Conservation (phyloP, 2,113 vertebrate genomes). For the Ciconia maguari region DNA sequence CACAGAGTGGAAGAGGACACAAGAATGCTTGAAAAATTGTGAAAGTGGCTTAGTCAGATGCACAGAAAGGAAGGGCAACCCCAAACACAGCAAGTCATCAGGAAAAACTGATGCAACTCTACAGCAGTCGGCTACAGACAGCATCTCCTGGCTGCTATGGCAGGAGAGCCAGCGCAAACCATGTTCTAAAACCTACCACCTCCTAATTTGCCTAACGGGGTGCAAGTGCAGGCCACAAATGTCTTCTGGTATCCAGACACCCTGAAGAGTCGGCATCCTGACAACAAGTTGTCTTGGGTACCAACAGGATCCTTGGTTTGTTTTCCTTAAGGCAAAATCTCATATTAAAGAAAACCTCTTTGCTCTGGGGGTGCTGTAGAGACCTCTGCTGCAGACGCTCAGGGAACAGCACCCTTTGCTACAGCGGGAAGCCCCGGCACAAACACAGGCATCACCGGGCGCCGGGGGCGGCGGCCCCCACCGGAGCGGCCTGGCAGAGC, state of each 20-base stretch:
- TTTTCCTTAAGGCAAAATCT: not conserved
- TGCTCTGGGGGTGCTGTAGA: not conserved
- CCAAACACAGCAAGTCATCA: too few relatives aligned
- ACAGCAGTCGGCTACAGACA: fast-evolving
- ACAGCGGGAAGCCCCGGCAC: not conserved
- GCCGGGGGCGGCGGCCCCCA: fast-evolving
- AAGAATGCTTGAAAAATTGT: not conserved
- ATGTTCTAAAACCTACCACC: fast-evolving
- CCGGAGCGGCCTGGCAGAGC: not conserved
- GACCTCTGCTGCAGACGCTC: not conserved
- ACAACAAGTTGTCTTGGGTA: not conserved
- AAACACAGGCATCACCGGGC: fast-evolving
- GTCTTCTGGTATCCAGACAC: fast-evolving
- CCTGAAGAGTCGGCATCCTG: too few relatives aligned
- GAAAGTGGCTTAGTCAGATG: too few relatives aligned
- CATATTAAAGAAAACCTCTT: fast-evolving
- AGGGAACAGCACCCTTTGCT: not conserved
- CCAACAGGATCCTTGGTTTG: not conserved
- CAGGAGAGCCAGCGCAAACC: not conserved
- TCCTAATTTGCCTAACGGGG: fast-evolving
- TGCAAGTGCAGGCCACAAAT: fast-evolving
- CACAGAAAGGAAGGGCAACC: not conserved
- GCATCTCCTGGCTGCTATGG: too few relatives aligned
- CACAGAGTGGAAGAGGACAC: not conserved
- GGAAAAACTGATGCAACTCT: not conserved